Evolutionary conservation across 2,797 vertebrate species (phyloP).

Genomic region (Tauraco hartlaubi): DNA sequence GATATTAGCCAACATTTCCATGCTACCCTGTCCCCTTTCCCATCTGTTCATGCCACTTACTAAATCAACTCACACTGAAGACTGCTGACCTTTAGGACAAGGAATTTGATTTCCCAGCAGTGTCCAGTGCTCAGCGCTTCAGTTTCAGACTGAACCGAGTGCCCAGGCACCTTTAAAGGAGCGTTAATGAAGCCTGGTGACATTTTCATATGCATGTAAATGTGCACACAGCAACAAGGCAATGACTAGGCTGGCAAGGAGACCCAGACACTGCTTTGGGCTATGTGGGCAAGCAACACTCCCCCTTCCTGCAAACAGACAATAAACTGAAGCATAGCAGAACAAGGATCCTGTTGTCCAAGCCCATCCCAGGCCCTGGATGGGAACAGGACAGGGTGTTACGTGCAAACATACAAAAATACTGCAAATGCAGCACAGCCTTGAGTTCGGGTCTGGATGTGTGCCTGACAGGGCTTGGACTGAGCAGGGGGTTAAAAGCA

Average conservation of each 20-base stretch:
- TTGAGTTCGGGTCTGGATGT: not conserved
- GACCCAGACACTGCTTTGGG: not conserved
- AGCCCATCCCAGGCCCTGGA: not conserved
- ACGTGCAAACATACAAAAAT: conserved; percentile 2
- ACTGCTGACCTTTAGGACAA: conserved; percentile 45
- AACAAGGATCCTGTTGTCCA: conserved; percentile 62
- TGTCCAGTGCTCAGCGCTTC: not conserved
- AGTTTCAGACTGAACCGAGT: not conserved
- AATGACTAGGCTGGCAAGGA: not conserved
- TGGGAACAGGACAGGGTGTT: conserved; percentile 39
- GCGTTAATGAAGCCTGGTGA: not conserved
- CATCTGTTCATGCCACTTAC: conserved; percentile 48
- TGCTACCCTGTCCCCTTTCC: not conserved
- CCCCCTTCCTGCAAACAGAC: conserved; percentile 14
- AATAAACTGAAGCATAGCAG: conserved; percentile 30
- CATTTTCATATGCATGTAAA: conserved; percentile 27
- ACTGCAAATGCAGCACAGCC: not conserved
- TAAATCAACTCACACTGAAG: not conserved
- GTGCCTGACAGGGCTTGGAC: not conserved
- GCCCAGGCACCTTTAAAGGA: conserved; percentile 27
- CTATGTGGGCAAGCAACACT: conserved; percentile 12
- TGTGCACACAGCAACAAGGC: not conserved
- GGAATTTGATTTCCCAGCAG: conserved; percentile 35
- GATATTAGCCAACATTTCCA: not conserved
- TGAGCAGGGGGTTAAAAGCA: not conserved